Conservation (phyloP, 2,888 invertebrate genomes). For the Leptinotarsa rubiginosa region DNA sequence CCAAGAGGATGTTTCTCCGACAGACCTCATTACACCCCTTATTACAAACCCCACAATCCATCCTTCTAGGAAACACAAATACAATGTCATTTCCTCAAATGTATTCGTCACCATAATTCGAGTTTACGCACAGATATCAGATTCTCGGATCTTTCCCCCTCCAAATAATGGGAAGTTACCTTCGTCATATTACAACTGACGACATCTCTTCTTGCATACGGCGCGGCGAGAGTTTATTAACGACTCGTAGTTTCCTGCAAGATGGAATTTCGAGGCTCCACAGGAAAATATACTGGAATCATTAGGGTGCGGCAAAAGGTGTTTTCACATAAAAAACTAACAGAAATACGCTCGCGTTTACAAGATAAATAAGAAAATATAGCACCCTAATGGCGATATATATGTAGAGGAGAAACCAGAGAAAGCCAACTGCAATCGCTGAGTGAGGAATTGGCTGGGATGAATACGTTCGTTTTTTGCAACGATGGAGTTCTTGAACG, state of each 20-base stretch:
- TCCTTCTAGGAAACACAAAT: too few species aligned
- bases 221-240: constrained; percentile 46
- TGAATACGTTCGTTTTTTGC: constrained; percentile 31
- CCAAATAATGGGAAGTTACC: constrained; percentile 43
- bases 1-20: too few species aligned
- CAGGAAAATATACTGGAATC: constrained; percentile 48
- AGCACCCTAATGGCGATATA: constrained; percentile 58
- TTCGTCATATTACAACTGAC: constrained; percentile 47
- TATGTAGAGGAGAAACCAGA: constrained; percentile 54
- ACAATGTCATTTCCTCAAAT: not conserved
- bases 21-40: too few species aligned
- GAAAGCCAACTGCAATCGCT: constrained; percentile 44
- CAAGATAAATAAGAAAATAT: constrained; percentile 61
- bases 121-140: constrained; percentile 42
- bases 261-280: constrained; percentile 29
- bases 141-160: constrained; percentile 49
- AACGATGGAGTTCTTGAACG: not conserved
- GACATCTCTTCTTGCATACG: constrained; percentile 45
- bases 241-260: constrained; percentile 46
- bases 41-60: too few species aligned
- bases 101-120: constrained; percentile 6
- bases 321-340: constrained; percentile 51
- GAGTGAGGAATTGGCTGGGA: constrained; percentile 43
- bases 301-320: constrained; percentile 50
- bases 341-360: constrained; percentile 51